These are phyloP conservation scores for Hydractinia echinata DNA, from an alignment of 30 jellyfish, hydroid and myxozoan genomes.

Conservation along the genomic window DNA sequence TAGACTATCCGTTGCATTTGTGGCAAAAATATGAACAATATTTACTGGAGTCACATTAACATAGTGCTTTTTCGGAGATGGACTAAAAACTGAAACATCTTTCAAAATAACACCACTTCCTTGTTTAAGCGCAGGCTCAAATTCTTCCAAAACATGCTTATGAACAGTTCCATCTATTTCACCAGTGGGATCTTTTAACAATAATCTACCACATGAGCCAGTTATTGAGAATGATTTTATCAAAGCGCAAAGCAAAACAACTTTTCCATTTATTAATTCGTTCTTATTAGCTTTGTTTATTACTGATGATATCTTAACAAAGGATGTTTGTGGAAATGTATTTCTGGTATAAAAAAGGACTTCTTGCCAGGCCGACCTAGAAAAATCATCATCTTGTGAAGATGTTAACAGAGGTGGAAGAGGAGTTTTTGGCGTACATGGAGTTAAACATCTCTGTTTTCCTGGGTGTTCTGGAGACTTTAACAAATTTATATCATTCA, in stretches of 20 bases:
- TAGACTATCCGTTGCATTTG: slow-evolving; percentile 7
- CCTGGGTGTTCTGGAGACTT: slow-evolving; percentile 24
- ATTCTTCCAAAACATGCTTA: slow-evolving; percentile 58
- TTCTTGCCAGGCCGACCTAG: slow-evolving; percentile 8
- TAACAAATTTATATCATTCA: slow-evolving; percentile 17
- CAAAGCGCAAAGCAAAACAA: slow-evolving; percentile 72
- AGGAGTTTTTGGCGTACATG: slow-evolving; percentile 23
- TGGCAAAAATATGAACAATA: slow-evolving; percentile 47
- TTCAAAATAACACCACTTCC: slow-evolving; percentile 70
- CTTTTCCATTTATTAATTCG: slow-evolving; percentile 57
- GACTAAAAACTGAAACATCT: slow-evolving; percentile 84
- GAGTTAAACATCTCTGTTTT: slow-evolving; percentile 17
- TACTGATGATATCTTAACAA: background rate
- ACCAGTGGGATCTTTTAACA: slow-evolving; percentile 88
- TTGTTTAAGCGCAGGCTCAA: slow-evolving; percentile 57
- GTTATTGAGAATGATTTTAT: slow-evolving; percentile 49
- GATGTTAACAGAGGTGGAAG: background rate
- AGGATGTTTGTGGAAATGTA: background rate
- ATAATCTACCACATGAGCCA: slow-evolving; percentile 69
- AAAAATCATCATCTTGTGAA: slow-evolving; percentile 17
- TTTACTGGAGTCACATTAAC: slow-evolving; percentile 80
- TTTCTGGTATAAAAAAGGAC: background rate
- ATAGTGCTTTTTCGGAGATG: slow-evolving; percentile 69
- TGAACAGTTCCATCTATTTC: slow-evolving; percentile 79
- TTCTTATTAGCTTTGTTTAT: slow-evolving; percentile 1